Evolutionary conservation across 2,888 invertebrate species (phyloP), one percentile per base, ranked within the genome.

Genomic region (Byasa hedistus): DNA sequence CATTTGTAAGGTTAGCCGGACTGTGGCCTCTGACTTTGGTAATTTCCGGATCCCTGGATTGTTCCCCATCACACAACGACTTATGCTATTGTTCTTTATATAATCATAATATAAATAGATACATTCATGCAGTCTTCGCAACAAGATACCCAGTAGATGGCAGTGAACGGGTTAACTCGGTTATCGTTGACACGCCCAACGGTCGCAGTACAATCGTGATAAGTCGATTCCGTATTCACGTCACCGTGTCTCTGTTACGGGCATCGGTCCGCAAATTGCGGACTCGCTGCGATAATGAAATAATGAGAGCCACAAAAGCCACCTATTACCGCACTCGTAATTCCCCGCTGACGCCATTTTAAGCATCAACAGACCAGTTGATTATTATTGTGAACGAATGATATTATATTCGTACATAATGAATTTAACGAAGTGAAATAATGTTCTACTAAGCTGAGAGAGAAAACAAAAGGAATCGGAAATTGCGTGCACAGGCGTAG

Each of bases 231-330:
- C 76, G 73, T 78, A 86, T 85, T 83, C 83, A 79, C 81, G 83
- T 83, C 84, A 83, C 81, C 80, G 73, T 74, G 73, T 76, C 75
- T 76, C 72, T 74, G 44, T 70, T 70, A 48, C 61, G 65, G 61
- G 68, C 60, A 56, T 61, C 57, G 63, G 55, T 39, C 39, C 52
- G 63, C 57, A 68, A 70, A 70, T 69, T 70, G 69, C 75, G 76
- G 76, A 70, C 73, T 69, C 74, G 82, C 83, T 86, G 69, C 75
- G 81, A 84, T 86, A 86, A 85, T 86, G 81, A 81, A 86, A 82
- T 86, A 86, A 87, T 87, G 79, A 81, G 70, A 54, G 81, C 70
- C 71, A 76, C 77, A 77, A 27, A 77, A 73, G 71, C 72, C n/a
- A 57, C 69, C 69, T 71, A 70, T 80, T 59, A 59, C 54, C 23